Evolutionary conservation across 1,140 invertebrate genomes (phyloP).

Genomic region (Mya arenaria): DNA sequence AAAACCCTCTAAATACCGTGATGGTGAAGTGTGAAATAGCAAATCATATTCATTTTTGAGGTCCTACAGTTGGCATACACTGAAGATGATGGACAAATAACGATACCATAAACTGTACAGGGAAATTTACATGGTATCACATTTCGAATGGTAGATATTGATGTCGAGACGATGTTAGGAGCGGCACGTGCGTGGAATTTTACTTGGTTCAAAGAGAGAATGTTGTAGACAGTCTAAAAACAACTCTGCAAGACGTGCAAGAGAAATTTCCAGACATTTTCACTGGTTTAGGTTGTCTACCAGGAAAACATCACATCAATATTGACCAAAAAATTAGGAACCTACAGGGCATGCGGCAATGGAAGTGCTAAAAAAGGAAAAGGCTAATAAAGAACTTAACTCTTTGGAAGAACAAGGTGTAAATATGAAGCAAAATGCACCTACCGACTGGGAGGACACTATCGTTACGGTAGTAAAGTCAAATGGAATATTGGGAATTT

Average conservation of each 20-base stretch:
- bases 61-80: conserved; percentile 3
- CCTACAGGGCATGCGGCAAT: neutral
- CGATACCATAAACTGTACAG: neutral
- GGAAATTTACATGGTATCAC: neutral
- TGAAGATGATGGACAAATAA: neutral
- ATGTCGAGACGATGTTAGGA: conserved; percentile 18
- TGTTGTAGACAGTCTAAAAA: neutral
- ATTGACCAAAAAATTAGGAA: conserved; percentile 17
- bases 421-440: conserved; percentile 11
- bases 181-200: neutral
- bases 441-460: conserved; percentile 27
- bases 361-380: conserved; percentile 29
- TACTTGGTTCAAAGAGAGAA: neutral
- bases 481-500: conserved; percentile 55
- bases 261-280: conserved; percentile 9
- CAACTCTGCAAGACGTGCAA: neutral
- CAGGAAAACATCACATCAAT: neutral
- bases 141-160: neutral
- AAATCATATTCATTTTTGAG: neutral
- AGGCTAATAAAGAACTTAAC: neutral
- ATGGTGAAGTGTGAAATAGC: neutral
- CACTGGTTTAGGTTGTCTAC: conserved; percentile 8
- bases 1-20: conserved; percentile 1
- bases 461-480: conserved; percentile 44
- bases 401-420: conserved; percentile 3